Evolutionary conservation across 1,140 invertebrate genomes (phyloP), one percentile per base, ranked within the genome.

Genomic region (Hyles vespertilio): DNA sequence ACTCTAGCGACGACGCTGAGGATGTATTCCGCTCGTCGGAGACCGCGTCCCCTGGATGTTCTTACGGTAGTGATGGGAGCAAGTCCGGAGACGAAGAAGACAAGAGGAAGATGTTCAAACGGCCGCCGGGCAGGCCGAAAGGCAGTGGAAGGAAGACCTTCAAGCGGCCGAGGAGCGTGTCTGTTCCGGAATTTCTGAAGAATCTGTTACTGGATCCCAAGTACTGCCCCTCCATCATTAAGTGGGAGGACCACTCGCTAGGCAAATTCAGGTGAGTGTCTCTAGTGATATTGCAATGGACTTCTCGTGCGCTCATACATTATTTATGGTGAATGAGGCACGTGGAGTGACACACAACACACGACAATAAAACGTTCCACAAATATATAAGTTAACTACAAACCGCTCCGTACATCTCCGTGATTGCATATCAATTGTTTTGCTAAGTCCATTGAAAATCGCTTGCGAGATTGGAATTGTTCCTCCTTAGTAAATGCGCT

Each of bases 201-300:
- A 94, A 96, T 79, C 90, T 96, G 8, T 84, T 97, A 11, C 91
- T 94, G 47, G 92, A 96, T 72, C 91, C 92, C 11, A 91, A 92
- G 58, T 95, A 94, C 44, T 96, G 95, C 84, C 95, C 96, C 3
- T 93, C 92, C 58, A 90, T 95, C 47, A 95, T 97, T 61, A 94
- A 95, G 77, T 98, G 96, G 96, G 96, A 97, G 78, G 93, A 97
- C 81, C 93, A 95, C 70, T 92, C 94, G 32, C 91, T 94, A 64
- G 96, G 96, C 1, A 94, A 95, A 61, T 98, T 98, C 87, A 89
- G 87, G 89, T 90, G 67, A 84, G 85, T 77, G 61, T 50, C 43
- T 52, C 10, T 34, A 3, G 10, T 11, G 11, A 46, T 46, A 9
- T 32, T 51, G 6, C 34, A 32, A 32, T 40, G 12, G 7, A 44